Evolutionary conservation across 2,797 vertebrate genomes (phyloP).

Genomic region (Nyctibius grandis): DNA sequence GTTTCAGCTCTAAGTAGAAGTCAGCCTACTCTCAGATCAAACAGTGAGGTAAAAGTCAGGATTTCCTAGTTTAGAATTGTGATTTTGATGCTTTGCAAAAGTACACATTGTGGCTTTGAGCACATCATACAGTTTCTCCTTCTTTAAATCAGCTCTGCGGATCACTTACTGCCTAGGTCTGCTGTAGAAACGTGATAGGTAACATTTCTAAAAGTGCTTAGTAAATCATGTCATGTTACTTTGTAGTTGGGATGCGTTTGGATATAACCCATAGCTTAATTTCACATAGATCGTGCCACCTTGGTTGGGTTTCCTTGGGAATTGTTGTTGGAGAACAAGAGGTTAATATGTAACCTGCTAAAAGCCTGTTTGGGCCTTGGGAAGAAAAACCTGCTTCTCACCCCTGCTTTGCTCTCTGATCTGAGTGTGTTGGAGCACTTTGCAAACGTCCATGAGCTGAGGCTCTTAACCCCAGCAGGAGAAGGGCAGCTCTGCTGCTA

Average conservation of each 20-base stretch:
- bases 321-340: not conserved
- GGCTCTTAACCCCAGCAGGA: not conserved
- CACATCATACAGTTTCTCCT: not conserved
- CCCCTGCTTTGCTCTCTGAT: not conserved
- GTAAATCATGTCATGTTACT: not conserved
- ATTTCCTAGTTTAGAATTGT: not conserved
- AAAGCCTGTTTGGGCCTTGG: not conserved
- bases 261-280: not conserved
- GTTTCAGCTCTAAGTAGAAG: not conserved
- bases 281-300: not conserved
- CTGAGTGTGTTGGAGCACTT: not conserved
- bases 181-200: not conserved
- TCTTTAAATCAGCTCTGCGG: not conserved
- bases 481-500: not conserved
- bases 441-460: not conserved
- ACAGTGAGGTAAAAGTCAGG: not conserved
- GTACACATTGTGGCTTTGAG: not conserved
- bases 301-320: not conserved
- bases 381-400: not conserved
- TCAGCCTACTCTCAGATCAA: constrained; percentile 16
- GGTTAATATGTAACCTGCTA: not conserved
- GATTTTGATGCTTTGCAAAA: not conserved
- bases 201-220: not conserved
- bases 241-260: not conserved
- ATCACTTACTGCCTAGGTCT: not conserved